Conservation (phyloP, 2,888 invertebrate genomes). For the Sesamia inferens region DNA sequence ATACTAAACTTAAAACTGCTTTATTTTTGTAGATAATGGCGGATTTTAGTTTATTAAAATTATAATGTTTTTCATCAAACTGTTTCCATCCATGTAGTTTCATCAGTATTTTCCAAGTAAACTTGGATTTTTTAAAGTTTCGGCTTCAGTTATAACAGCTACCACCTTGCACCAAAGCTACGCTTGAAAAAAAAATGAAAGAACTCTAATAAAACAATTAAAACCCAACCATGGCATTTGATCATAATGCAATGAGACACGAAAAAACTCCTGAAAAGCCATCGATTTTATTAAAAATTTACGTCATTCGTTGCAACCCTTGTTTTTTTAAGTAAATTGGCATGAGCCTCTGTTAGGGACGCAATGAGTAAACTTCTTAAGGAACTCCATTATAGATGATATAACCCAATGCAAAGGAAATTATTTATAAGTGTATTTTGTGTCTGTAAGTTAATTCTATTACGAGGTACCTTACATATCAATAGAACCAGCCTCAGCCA, state of each 20-base stretch:
- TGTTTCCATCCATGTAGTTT: background rate
- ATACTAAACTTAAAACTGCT: too few relatives aligned
- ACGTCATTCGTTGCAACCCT: slow-evolving; percentile 73
- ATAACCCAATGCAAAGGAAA: slow-evolving; percentile 47
- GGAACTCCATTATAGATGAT: slow-evolving; percentile 50
- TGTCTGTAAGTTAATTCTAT: slow-evolving; percentile 39
- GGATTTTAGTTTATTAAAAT: background rate
- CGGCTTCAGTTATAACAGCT: background rate
- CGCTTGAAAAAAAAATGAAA: too few relatives aligned
- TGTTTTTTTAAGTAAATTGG: slow-evolving; percentile 86
- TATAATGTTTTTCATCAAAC: too few relatives aligned
- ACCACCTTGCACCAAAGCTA: background rate
- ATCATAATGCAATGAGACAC: slow-evolving; percentile 28
- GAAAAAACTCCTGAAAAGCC: slow-evolving; percentile 25
- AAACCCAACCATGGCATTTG: background rate
- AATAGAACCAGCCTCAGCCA: too few relatives aligned
- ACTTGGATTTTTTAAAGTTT: background rate
- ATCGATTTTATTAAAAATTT: slow-evolving; percentile 72
- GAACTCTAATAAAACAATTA: too few relatives aligned
- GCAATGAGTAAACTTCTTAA: slow-evolving; percentile 78
- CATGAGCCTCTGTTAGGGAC: slow-evolving; percentile 71
- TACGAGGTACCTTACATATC: background rate
- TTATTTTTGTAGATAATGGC: too few relatives aligned
- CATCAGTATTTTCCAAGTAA: background rate
- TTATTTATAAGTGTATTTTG: slow-evolving; percentile 33